These are phyloP conservation scores for Lontra canadensis DNA, from an alignment of 2,113 vertebrate genomes.

Conservation along the genomic window DNA sequence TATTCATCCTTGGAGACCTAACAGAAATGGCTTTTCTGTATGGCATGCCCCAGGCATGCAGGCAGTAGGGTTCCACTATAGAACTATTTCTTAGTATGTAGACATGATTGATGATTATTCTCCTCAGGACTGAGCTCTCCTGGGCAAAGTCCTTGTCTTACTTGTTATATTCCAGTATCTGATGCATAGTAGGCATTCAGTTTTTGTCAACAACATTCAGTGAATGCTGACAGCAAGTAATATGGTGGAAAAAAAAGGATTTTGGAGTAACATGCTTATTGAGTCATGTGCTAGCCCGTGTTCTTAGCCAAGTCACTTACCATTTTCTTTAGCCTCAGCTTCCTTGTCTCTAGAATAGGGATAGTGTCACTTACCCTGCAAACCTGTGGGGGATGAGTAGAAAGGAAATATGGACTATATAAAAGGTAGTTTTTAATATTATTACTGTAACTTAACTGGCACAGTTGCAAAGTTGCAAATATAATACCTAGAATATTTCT, in stretches of 20 bases:
- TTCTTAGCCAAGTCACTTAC: neutral
- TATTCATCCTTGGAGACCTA: slow-evolving; percentile 30
- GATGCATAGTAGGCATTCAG: neutral
- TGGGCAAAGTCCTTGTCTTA: neutral
- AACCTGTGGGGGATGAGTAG: neutral
- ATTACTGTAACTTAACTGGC: neutral
- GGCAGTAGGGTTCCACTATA: neutral
- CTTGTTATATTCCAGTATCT: neutral
- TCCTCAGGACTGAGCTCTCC: neutral
- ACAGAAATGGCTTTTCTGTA: slow-evolving; percentile 15
- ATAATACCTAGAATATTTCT: neutral
- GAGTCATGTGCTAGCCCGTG: neutral
- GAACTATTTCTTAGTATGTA: slow-evolving; percentile 27
- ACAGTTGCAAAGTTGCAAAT: neutral
- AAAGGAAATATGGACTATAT: neutral
- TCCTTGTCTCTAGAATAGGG: neutral
- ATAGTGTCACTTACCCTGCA: neutral
- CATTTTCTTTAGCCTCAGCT: slow-evolving; percentile 9
- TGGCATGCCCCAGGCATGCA: neutral
- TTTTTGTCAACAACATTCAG: neutral
- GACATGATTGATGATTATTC: neutral
- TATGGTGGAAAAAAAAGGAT: neutral
- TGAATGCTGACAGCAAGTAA: neutral
- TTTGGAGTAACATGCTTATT: neutral
- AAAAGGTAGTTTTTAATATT: slow-evolving; percentile 17